Percentiles rank a stretch among this genome's conserved stretches.
Evolutionary conservation across 2,113 vertebrate genomes (phyloP).

Genomic region (Malaclemys terrapin): DNA sequence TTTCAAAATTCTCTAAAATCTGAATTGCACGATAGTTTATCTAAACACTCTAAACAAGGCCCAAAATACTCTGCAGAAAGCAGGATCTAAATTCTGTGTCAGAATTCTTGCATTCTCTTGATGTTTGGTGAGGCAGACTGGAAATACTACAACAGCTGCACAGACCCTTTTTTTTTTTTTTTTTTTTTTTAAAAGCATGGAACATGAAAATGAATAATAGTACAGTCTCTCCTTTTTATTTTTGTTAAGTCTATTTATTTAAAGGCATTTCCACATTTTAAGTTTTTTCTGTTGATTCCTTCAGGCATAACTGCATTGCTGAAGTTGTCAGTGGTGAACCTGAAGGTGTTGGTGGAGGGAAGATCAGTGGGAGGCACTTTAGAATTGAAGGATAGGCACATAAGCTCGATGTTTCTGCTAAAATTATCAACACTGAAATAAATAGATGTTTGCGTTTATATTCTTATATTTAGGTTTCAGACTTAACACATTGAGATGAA

Average conservation of each 20-base stretch:
- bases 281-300: neutral
- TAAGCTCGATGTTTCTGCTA: neutral
- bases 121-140: neutral
- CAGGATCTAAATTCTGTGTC: neutral
- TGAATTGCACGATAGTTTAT: neutral
- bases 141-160: neutral
- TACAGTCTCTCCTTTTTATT: neutral
- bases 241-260: neutral
- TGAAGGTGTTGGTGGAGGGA: neutral
- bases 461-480: neutral
- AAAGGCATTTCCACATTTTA: neutral
- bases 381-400: neutral
- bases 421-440: neutral
- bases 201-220: neutral
- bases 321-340: neutral
- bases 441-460: neutral
- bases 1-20: neutral
- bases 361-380: neutral
- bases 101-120: neutral
- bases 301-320: neutral
- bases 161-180: neutral
- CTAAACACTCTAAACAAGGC: neutral
- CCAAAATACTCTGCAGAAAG: rapidly evolving
- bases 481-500: neutral
- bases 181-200: neutral